A percentile compares a stretch with the other conserved stretches of the same genome.
phyloP scores from a whole-genome alignment of 92 coral and sea anemone genomes.

The Phenganax marumi region DNA sequence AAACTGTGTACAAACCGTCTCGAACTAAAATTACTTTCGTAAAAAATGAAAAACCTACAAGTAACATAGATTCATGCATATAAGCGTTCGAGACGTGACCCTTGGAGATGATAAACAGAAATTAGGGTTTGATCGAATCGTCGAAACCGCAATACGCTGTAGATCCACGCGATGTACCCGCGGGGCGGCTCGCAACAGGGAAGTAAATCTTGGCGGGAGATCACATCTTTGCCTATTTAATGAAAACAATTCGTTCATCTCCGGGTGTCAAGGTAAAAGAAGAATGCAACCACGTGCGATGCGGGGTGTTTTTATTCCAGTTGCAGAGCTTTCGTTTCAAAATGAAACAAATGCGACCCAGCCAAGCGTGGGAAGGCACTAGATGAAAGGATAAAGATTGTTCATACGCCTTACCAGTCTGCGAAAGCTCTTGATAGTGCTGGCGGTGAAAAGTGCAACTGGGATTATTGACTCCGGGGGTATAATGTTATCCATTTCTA shows the following conservation, averaged over 20 bases:
- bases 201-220: slow-evolving; percentile 34
- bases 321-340: neutral
- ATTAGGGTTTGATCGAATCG: neutral
- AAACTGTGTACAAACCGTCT: slow-evolving; percentile 37
- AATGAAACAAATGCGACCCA: neutral
- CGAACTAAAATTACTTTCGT: slow-evolving; percentile 12
- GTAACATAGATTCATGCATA: too few species aligned
- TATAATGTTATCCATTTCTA: slow-evolving; percentile 40
- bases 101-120: neutral
- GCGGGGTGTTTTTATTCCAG: slow-evolving; percentile 34
- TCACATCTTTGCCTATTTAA: slow-evolving; percentile 38
- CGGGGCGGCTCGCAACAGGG: slow-evolving; percentile 36
- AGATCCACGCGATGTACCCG: slow-evolving; percentile 14
- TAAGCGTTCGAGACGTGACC: neutral
- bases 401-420: neutral
- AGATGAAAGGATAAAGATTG: neutral
- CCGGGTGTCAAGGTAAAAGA: slow-evolving; percentile 41
- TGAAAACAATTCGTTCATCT: slow-evolving; percentile 46
- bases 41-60: neutral
- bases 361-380: neutral
- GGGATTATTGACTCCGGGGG: slow-evolving; percentile 21
- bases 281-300: slow-evolving; percentile 38
- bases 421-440: neutral
- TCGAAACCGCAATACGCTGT: neutral
- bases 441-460: slow-evolving; percentile 40